Base-by-base conservation (phyloP, 2,888 invertebrate species). In the Xanthia icteritia region DNA sequence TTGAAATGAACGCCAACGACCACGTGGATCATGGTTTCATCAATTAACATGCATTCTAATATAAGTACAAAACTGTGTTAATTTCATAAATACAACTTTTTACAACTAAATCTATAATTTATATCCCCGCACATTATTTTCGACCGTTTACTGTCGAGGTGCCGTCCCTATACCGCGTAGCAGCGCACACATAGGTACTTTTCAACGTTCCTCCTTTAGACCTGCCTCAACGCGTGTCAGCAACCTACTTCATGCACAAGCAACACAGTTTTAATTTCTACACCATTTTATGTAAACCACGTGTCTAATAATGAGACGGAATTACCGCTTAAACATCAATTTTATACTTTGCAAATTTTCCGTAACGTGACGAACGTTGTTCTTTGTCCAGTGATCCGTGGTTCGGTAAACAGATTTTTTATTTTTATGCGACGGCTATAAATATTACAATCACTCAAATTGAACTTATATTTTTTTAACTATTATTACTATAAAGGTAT, bases 181-280 rank as follows among this genome's bases (percentile, higher is more conserved):
- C 6, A n/a, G 51, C n/a, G 61, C 31, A 73, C 73, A 83, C 80
- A 72, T 86, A n/a, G n/a, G n/a, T n/a, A 83, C 71, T 39, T 1
- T 1, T 9, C 77, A 86, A 89, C 89, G 88, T 88, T 87, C 82
- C 31, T 1, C 27, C 36, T 66, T 39, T 3, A 51, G 89, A 91
- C 91, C 91, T 91, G 75, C 83, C 89, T 60, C 89, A 91, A 91
- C 83, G 77, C 87, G 87, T 88, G 86, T 73, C 75, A 73, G 70
- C 72, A 64, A 36, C n/a, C 27, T 13, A 9, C 65, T 61, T 17
- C 9, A 48, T n/a, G 48, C 67, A 68, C 27, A 67, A 60, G 36
- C 54, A 9, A 56, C 45, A 60, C 31, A 3, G 15, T 54, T 71
- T 68, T 72, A 63, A 69, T 70, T 6, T 58, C 76, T 15, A 13